phyloP scores from a whole-genome alignment of 2,113 vertebrate genomes.

The Gadus chalcogrammus region DNA sequence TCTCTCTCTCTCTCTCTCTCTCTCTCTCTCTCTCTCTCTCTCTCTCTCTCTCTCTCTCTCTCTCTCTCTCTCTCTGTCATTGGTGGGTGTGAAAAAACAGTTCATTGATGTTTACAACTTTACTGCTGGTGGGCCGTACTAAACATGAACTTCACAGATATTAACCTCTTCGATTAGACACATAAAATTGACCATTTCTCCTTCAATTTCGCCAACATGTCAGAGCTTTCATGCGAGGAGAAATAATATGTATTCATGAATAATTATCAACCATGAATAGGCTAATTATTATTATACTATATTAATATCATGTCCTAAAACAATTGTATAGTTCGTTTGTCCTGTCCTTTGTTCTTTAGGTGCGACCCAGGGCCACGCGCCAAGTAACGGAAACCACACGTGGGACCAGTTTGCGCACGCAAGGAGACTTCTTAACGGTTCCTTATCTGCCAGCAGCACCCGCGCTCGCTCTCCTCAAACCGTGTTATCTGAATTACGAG shows the following conservation, averaged over 20 bases:
- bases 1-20: background rate
- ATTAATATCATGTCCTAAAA: background rate
- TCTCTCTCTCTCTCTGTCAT: too few species aligned
- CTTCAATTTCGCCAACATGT: too few species aligned
- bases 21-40: too few species aligned
- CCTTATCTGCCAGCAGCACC: constrained; percentile 65
- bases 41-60: too few species aligned
- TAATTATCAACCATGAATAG: too few species aligned
- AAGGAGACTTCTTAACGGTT: constrained; percentile 43
- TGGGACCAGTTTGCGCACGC: constrained; percentile 15
- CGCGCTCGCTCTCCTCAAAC: constrained; percentile 45
- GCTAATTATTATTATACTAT: too few species aligned
- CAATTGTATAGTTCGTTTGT: background rate
- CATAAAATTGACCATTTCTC: too few species aligned
- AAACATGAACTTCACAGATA: too few species aligned
- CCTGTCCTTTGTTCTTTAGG: background rate
- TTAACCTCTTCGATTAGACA: too few species aligned
- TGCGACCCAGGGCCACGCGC: background rate
- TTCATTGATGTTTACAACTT: constrained; percentile 45
- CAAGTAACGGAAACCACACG: constrained; percentile 22
- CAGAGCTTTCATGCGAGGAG: too few species aligned
- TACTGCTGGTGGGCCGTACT: too few species aligned
- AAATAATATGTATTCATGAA: too few species aligned
- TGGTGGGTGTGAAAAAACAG: constrained; percentile 33
- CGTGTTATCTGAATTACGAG: constrained; percentile 58